Percentiles rank a stretch among this genome's conserved stretches.
Evolutionary conservation across 2,888 invertebrate species (phyloP).

Genomic region (Syrphus vitripennis): DNA sequence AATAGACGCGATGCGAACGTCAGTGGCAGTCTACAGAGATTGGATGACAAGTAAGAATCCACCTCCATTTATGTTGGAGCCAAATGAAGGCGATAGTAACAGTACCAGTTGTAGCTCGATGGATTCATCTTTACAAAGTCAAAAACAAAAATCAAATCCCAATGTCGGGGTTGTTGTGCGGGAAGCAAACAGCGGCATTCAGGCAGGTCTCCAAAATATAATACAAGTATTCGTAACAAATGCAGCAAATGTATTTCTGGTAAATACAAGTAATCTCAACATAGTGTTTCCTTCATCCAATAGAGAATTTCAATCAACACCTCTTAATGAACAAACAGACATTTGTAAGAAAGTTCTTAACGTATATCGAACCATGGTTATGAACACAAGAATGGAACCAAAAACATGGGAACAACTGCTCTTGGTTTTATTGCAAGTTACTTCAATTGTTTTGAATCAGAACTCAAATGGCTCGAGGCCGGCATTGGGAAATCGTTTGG

Average conservation of each 20-base stretch:
- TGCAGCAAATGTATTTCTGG: constrained; percentile 95
- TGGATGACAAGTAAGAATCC: constrained; percentile 93
- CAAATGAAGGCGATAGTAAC: constrained; percentile 81
- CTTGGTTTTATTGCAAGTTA: constrained; percentile 93
- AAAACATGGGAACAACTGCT: constrained; percentile 96
- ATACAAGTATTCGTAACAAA: constrained; percentile 91
- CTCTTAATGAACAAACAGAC: constrained; percentile 96
- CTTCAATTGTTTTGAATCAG: constrained; percentile 92
- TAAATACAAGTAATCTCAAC: constrained; percentile 81
- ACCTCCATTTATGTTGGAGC: constrained; percentile 90
- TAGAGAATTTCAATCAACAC: constrained; percentile 84
- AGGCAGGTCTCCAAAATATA: constrained; percentile 89
- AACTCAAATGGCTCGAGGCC: constrained; percentile 88
- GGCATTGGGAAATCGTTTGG: constrained; percentile 87
- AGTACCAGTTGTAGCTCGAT: constrained; percentile 34
- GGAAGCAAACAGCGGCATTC: constrained; percentile 87
- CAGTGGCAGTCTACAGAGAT: constrained; percentile 96
- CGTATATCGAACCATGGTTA: constrained; percentile 97
- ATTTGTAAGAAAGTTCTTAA: constrained; percentile 97
- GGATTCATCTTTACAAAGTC: constrained; percentile 76
- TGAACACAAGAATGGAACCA: constrained; percentile 96
- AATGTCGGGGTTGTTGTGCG: constrained; percentile 92
- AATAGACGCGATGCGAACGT: constrained; percentile 92
- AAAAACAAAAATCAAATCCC: constrained; percentile 90
- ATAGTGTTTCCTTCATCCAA: constrained; percentile 84